Evolutionary conservation across 1,140 invertebrate species (phyloP), one percentile per base, ranked within the genome.

Genomic region (Nephila pilipes): DNA sequence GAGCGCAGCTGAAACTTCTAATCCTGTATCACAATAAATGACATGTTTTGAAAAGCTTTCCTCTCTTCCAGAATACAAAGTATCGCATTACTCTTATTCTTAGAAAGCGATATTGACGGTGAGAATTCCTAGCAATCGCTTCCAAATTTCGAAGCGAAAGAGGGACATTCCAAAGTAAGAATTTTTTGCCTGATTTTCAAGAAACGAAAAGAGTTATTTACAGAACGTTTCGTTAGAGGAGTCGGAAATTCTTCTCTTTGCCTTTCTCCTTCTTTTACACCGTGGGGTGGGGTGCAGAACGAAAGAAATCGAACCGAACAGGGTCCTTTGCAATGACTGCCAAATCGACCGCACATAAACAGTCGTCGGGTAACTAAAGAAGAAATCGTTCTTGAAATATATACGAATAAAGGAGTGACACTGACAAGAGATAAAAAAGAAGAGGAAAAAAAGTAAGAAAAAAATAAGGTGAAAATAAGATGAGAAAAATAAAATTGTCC

Each of bases 271-370:
- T 14, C 25, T 1, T 32, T 10, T 36, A 22, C 29, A 36, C n/a
- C n/a, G n/a, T 22, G 32, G 69, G 18, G 69, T 6, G 75, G n/a
- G 38, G 80, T 29, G 55, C 20, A 60, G 83, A 32, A 60, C 38
- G 22, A 85, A 54, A 54, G 32, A 88, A 88, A 88, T 25, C 20
- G 85, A 88, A 88, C 32, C 36, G 46, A 65, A 75, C 69, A 60
- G 58, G 5, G 58, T 60, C 58, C 46, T 69, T 88, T 46, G 85
- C 60, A 88, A 69, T 65, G 85, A 88, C 58, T 65, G 60, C 60
- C 60, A 88, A 88, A 88, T 88, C 85, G 85, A 88, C 85, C 85
- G 85, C 85, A 88, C 25, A 20, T 65, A 88, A 88, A 88, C 57
- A 88, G 60, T 88, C 32, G 55, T 25, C 58, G 63, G 38, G 80